A percentile compares a stretch with the other conserved stretches of the same genome.
Conservation (phyloP, 2,113 vertebrate genomes). For the Nyctibius bracteatus region DNA sequence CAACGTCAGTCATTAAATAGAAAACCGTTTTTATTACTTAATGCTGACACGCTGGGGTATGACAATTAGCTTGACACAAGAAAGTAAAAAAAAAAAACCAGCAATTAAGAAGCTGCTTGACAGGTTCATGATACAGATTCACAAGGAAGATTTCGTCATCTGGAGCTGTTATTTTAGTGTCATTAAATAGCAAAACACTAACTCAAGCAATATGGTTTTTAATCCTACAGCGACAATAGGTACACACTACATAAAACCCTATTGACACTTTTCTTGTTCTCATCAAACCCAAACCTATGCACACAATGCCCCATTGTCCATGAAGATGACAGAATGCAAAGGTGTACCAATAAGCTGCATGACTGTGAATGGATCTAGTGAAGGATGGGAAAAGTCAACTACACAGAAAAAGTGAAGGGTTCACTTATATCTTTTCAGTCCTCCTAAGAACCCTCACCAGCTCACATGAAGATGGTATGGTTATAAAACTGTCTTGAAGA, state of each 20-base stretch:
- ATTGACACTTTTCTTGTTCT: neutral
- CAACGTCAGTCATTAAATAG: neutral
- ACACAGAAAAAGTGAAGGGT: neutral
- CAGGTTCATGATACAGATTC: neutral
- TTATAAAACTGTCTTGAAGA: neutral
- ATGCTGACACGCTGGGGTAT: neutral
- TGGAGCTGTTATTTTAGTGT: neutral
- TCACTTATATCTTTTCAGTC: neutral
- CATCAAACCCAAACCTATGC: neutral
- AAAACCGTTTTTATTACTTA: neutral
- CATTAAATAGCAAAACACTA: neutral
- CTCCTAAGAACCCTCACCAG: neutral
- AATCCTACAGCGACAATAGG: neutral
- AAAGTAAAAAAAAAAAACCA: neutral
- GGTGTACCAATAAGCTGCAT: neutral
- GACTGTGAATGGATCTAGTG: neutral
- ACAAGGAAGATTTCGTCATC: neutral
- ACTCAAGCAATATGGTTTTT: neutral
- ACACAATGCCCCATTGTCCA: neutral
- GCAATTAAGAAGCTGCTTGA: neutral
- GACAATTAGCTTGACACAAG: neutral
- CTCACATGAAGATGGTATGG: rapidly evolving
- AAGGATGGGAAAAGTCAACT: neutral
- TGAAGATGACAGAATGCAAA: neutral
- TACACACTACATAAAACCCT: neutral